phyloP scores from a whole-genome alignment of 1,140 invertebrate genomes.

The Tetramorium alpestre region DNA sequence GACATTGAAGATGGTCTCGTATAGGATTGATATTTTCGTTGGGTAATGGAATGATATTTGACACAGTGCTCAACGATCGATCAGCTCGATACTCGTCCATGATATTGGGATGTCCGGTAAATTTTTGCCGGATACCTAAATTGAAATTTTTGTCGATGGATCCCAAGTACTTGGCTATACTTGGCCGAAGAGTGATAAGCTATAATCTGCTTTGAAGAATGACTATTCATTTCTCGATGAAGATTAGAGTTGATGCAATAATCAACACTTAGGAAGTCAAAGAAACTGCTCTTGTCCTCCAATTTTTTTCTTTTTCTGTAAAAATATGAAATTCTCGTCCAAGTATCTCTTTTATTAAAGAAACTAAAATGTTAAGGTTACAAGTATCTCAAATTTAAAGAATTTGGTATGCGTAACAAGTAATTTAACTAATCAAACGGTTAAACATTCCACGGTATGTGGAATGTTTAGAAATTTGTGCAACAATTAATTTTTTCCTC shows the following conservation, averaged over 20 bases:
- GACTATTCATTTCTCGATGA: conserved; percentile 70
- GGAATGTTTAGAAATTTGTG: not conserved
- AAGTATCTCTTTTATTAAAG: not conserved
- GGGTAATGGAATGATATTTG: conserved; percentile 40
- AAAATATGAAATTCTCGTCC: not conserved
- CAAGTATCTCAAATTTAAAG: not conserved
- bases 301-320: conserved; percentile 74
- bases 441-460: not conserved
- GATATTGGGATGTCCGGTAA: not conserved
- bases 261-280: conserved; percentile 73
- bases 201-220: conserved; percentile 62
- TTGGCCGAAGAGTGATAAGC: conserved; percentile 71
- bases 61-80: conserved; percentile 29
- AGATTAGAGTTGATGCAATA: conserved; percentile 68
- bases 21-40: conserved; percentile 2
- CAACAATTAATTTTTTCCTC: not conserved
- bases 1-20: conserved; percentile 65
- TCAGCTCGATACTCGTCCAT: not conserved
- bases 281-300: conserved; percentile 69
- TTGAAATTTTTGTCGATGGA: conserved; percentile 57
- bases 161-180: conserved; percentile 56
- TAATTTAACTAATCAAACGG: not conserved
- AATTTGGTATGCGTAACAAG: not conserved
- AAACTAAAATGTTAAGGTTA: not conserved
- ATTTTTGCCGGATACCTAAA: not conserved